Conservation (phyloP, 2,888 invertebrate genomes). For the Synergus laeviventris region DNA sequence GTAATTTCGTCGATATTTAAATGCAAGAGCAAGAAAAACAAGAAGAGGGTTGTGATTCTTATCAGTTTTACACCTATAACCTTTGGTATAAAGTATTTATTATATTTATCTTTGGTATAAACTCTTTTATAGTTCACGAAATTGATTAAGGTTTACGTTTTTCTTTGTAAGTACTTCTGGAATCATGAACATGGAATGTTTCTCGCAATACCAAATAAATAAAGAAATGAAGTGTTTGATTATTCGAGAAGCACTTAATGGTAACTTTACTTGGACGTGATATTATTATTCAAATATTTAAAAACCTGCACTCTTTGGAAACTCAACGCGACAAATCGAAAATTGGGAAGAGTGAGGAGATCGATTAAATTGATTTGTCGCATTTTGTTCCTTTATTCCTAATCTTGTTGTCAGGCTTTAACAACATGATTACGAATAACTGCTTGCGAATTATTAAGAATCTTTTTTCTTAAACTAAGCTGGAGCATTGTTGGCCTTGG, state of each 20-base stretch:
- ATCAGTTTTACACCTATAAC: slow-evolving; percentile 34
- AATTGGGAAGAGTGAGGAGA: not conserved
- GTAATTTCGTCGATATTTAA: slow-evolving; percentile 37
- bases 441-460: not conserved
- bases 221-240: slow-evolving; percentile 36
- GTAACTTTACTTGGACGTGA: slow-evolving; percentile 21
- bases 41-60: slow-evolving; percentile 30
- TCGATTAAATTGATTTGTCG: not conserved
- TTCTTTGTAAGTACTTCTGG: slow-evolving; percentile 30
- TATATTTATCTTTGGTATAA: slow-evolving; percentile 40
- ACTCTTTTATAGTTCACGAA: slow-evolving; percentile 30
- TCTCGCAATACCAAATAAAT: slow-evolving; percentile 36
- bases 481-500: slow-evolving; percentile 67
- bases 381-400: not conserved
- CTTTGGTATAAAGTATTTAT: slow-evolving; percentile 40
- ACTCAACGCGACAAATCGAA: not conserved
- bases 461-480: slow-evolving; percentile 61
- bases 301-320: slow-evolving; percentile 15
- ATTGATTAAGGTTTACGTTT: slow-evolving; percentile 22
- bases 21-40: slow-evolving; percentile 25
- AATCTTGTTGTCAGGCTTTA: slow-evolving; percentile 25
- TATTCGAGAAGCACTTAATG: slow-evolving; percentile 33
- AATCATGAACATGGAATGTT: slow-evolving; percentile 36
- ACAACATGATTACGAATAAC: slow-evolving; percentile 20
- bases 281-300: slow-evolving; percentile 33